Evolutionary conservation across 2,888 invertebrate genomes (phyloP), one percentile per base, ranked within the genome.

Genomic region (Chrysolina americana): DNA sequence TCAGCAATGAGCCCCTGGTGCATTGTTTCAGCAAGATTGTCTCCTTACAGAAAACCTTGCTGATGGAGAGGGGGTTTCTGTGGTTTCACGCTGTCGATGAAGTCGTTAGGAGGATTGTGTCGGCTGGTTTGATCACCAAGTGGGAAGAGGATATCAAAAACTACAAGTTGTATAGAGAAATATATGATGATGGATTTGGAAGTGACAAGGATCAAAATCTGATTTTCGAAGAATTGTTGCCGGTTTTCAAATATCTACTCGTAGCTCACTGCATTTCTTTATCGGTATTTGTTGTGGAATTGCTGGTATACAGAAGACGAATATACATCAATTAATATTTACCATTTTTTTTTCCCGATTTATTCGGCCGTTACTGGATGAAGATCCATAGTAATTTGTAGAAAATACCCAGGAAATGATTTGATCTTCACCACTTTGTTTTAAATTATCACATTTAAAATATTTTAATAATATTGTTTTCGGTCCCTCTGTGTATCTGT

Each of bases 61-160:
- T 48, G n/a, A 50, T 66, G 66, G 17, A 28, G n/a, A 48, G 28
- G 28, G 66, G 66, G 13, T 36, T 21, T 15, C 36, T 11, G 15
- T 48, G 48, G 17, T 47, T 17, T 17, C 5, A 1, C 9, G n/a
- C 8, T 23, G n/a, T 66, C 2, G n/a, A 48, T 28, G 17, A 23
- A 6, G 13, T 66, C 8, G 23, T 50, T 17, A 10, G 17, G 6
- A 44, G 28, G 6, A n/a, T 48, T 8, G 15, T 3, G 19, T 21
- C 19, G 5, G 13, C 48, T 15, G 66, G 66, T 11, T 36, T 66
- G 17, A 66, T 66, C 17, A 15, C 8, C 23, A 66, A 66, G 17
- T 66, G 66, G 66, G 13, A 48, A 9, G 19, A 2, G 0, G 66
- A 66, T 66, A n/a, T 50, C 1, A 66, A 10, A 10, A 50, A 28